Conservation (phyloP, 2,888 invertebrate genomes). For the Drosophila prolongata region DNA sequence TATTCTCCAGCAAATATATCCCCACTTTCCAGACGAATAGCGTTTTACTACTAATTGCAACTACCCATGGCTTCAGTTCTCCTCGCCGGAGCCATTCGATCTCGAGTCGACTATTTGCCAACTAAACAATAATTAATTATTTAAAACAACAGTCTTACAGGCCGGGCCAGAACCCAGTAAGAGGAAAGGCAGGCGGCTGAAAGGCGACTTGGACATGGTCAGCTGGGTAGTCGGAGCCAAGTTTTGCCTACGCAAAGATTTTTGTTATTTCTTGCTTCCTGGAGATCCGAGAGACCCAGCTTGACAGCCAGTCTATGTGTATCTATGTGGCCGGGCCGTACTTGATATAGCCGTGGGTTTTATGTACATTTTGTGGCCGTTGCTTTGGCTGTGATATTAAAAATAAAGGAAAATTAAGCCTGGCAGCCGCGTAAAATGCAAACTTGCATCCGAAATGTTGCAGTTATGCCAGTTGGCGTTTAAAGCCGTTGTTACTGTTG, state of each 20-base stretch:
- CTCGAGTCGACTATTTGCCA: conserved; percentile 60
- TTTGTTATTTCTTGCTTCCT: conserved; percentile 60
- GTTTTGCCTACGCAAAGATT: conserved; percentile 79
- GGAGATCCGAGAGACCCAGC: conserved; percentile 53
- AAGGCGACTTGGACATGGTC: conserved; percentile 26
- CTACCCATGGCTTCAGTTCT: conserved; percentile 20
- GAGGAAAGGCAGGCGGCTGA: conserved; percentile 14
- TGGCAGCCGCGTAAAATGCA: conserved; percentile 81
- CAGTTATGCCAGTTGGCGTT: conserved; percentile 57
- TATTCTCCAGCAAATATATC: neutral
- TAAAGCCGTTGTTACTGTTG: conserved; percentile 32
- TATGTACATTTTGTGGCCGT: conserved; percentile 50
- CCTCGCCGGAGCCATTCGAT: conserved; percentile 51
- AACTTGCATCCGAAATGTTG: conserved; percentile 73
- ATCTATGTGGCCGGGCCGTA: conserved; percentile 35
- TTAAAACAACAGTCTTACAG: conserved; percentile 55
- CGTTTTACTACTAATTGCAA: conserved; percentile 48
- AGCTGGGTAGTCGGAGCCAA: conserved; percentile 54
- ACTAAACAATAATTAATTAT: conserved; percentile 79
- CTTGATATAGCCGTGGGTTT: conserved; percentile 74
- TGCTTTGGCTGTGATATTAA: conserved; percentile 69
- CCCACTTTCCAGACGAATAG: conserved; percentile 7
- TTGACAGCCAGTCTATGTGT: conserved; percentile 37
- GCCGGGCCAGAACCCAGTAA: conserved; percentile 31
- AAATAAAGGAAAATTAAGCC: conserved; percentile 76